phyloP scores from a whole-genome alignment of 2,797 vertebrate species.

The Pseudochirops cupreus region DNA sequence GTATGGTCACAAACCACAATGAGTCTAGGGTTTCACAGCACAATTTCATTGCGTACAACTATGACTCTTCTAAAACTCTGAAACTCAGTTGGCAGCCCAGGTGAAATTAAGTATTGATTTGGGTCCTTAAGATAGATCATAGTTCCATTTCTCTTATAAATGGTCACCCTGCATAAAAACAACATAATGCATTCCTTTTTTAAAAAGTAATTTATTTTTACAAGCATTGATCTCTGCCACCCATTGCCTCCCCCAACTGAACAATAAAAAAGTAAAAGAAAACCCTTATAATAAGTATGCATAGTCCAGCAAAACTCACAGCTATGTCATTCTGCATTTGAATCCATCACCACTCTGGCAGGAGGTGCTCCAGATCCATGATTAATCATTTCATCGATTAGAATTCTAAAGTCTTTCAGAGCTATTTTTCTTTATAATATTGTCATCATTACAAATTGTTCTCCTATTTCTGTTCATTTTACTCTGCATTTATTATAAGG shows the following conservation, averaged over 20 bases:
- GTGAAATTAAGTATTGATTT: slow-evolving; percentile 59
- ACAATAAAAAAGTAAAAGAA: neutral
- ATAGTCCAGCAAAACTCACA: neutral
- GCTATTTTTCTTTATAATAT: neutral
- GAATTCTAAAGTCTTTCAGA: neutral
- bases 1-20: slow-evolving; percentile 34
- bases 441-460: neutral
- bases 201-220: slow-evolving; percentile 7
- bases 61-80: neutral
- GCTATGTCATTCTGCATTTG: neutral
- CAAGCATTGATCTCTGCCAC: slow-evolving; percentile 24
- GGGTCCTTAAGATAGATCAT: slow-evolving; percentile 53
- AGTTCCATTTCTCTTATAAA: slow-evolving; percentile 60
- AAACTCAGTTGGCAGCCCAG: neutral
- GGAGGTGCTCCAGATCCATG: neutral
- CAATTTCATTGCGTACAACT: neutral
- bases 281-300: neutral
- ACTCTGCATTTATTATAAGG: neutral
- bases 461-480: neutral
- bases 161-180: slow-evolving; percentile 28
- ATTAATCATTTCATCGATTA: neutral
- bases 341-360: neutral
- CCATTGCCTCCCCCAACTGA: neutral
- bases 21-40: slow-evolving; percentile 11
- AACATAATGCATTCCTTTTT: slow-evolving; percentile 54